Base-by-base conservation (phyloP, 1,140 invertebrate species). In the Ladona fulva region DNA sequence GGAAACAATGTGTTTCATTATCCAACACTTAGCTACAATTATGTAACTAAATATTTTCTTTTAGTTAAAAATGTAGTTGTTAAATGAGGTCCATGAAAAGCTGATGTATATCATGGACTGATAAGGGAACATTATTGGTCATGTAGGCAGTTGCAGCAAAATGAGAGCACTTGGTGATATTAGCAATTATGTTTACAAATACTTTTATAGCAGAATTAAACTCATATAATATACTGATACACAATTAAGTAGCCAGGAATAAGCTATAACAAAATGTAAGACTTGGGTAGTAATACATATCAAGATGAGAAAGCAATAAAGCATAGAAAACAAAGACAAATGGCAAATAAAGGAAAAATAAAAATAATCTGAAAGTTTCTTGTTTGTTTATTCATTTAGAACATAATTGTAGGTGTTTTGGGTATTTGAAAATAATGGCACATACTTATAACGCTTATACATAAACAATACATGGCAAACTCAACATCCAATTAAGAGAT, bases 111-210 rank as follows among this genome's bases (percentile, higher is more conserved):
- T 66, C n/a, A 19, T 19, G n/a, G 14, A 22, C 52, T 66, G n/a
- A 66, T 66, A 66, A 16, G n/a, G 16, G n/a, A 16, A 66, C n/a
- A 66, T 66, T 19, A 19, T 66, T 19, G 52, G 14, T 22, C n/a
- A 19, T 66, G 14, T 66, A 66, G 52, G 52, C 52, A 66, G 52
- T 66, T 66, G 52, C 52, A 66, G 52, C 52, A 66, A 66, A 52
- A 66, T 66, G 52, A 66, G 52, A 66, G 52, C 52, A 66, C 52
- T 66, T 66, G 52, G 52, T 66, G 52, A 66, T 16, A 66, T 66
- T 66, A 66, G 52, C 52, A 66, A 12, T 16, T 66, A 19, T 22
- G 52, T 22, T 3, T 66, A 37, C 8, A 37, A 8, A 37, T 37
- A 37, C 8, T 37, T n/a, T 37, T 5, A 1, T 8, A 37, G 29